A percentile compares a stretch with the other conserved stretches of the same genome.
Conservation (phyloP, 1,140 invertebrate species). For the Asbolus verrucosus region DNA sequence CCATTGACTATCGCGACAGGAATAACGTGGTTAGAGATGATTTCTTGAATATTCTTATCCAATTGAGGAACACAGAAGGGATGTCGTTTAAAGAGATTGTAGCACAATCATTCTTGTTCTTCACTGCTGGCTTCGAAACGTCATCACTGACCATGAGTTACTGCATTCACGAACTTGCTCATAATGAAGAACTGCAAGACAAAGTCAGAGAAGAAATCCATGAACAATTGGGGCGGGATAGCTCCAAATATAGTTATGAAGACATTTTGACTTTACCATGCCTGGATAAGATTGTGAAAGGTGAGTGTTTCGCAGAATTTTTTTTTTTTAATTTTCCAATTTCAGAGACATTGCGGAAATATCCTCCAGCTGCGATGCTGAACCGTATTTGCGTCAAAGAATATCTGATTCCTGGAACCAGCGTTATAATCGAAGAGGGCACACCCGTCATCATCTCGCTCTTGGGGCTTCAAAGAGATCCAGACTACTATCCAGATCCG, state of each 20-base stretch:
- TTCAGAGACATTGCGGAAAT: slow-evolving; percentile 62
- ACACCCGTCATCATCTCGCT: slow-evolving; percentile 58
- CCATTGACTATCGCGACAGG: slow-evolving; percentile 64
- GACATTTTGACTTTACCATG: slow-evolving; percentile 68
- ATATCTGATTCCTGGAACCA: slow-evolving; percentile 58
- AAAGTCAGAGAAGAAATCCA: slow-evolving; percentile 71
- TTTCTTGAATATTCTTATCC: slow-evolving; percentile 67
- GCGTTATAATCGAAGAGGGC: slow-evolving; percentile 56
- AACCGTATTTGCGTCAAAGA: slow-evolving; percentile 61
- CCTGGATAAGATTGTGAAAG: slow-evolving; percentile 69
- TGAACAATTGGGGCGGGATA: slow-evolving; percentile 63
- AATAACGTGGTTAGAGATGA: slow-evolving; percentile 65
- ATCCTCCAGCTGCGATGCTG: slow-evolving; percentile 63
- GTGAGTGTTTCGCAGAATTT: slow-evolving; percentile 60
- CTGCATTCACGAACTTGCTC: slow-evolving; percentile 70
- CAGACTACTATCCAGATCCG: slow-evolving; percentile 69
- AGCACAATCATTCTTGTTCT: slow-evolving; percentile 64
- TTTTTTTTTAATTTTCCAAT: too few relatives aligned
- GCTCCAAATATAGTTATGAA: slow-evolving; percentile 69
- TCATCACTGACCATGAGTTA: slow-evolving; percentile 71
- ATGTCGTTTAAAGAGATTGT: slow-evolving; percentile 50
- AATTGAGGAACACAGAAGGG: slow-evolving; percentile 10
- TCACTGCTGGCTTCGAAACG: slow-evolving; percentile 76
- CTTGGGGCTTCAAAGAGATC: slow-evolving; percentile 62
- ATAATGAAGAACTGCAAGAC: slow-evolving; percentile 72